Evolutionary conservation across 2,113 vertebrate genomes (phyloP).

Genomic region (Triplophysa siluroides): DNA sequence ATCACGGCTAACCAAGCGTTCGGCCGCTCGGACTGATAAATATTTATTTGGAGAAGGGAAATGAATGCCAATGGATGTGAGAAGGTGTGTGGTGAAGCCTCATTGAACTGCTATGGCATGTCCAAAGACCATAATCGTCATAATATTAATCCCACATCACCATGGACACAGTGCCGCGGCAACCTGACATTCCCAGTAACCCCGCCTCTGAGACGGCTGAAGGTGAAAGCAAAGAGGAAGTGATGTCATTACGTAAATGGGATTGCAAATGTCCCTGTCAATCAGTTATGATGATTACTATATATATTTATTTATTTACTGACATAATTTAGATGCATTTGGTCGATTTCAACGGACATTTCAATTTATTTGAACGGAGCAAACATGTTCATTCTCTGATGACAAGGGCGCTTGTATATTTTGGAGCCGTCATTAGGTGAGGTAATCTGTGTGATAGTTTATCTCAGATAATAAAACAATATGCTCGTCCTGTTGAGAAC

Average conservation of each 20-base stretch:
- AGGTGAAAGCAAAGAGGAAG: neutral
- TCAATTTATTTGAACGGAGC: too few species aligned
- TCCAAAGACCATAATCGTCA: conserved; percentile 52
- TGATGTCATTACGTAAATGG: neutral
- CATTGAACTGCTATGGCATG: conserved; percentile 51
- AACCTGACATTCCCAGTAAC: conserved; percentile 38
- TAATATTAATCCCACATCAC: conserved; percentile 44
- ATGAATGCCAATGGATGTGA: conserved; percentile 49
- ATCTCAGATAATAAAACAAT: too few species aligned
- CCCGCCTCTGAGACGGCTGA: neutral
- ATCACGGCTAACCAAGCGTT: conserved; percentile 57
- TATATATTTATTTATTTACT: too few species aligned
- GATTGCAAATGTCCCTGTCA: too few species aligned
- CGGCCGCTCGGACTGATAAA: conserved; percentile 55
- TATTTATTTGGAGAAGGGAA: conserved; percentile 59
- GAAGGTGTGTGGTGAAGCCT: conserved; percentile 38
- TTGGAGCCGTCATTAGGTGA: too few species aligned
- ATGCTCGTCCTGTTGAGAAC: too few species aligned
- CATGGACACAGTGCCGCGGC: conserved; percentile 39
- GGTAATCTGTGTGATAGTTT: too few species aligned
- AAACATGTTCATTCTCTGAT: too few species aligned
- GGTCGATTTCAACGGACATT: too few species aligned
- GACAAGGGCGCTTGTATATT: too few species aligned
- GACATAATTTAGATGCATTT: too few species aligned
- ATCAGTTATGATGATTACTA: too few species aligned